phyloP scores from a whole-genome alignment of 1,140 invertebrate genomes.

The Plutomurus gul region DNA sequence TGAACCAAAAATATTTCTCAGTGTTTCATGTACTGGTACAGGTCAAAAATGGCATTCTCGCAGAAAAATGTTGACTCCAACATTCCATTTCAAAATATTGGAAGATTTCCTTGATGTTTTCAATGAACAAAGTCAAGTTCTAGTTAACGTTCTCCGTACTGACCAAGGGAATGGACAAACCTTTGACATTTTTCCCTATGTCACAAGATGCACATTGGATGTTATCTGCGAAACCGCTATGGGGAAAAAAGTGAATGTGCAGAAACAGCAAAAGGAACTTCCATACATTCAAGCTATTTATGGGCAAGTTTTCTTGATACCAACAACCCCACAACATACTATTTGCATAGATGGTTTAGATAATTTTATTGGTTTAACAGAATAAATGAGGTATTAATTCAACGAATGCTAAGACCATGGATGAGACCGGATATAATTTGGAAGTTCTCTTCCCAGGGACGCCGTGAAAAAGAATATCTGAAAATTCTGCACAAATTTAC shows the following conservation, averaged over 20 bases:
- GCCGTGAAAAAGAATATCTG: constrained; percentile 45
- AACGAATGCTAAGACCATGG: constrained; percentile 60
- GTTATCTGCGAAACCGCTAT: constrained; percentile 76
- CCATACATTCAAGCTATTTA: constrained; percentile 64
- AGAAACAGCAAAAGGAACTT: constrained; percentile 61
- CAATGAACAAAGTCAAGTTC: constrained; percentile 71
- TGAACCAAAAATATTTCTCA: constrained; percentile 49
- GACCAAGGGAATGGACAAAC: constrained; percentile 61
- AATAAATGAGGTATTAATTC: constrained; percentile 40
- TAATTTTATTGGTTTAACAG: constrained; percentile 42
- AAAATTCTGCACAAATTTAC: constrained; percentile 35
- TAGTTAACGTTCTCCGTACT: constrained; percentile 68
- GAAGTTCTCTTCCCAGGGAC: constrained; percentile 55
- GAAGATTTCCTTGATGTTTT: constrained; percentile 83
- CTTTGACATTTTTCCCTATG: constrained; percentile 68
- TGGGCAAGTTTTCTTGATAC: constrained; percentile 50
- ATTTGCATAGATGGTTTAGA: not conserved
- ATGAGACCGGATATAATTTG: constrained; percentile 61
- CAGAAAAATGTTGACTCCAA: constrained; percentile 81
- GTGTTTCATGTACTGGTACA: constrained; percentile 53
- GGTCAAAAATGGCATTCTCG: constrained; percentile 77
- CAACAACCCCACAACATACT: not conserved
- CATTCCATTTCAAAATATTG: constrained; percentile 87
- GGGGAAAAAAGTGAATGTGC: constrained; percentile 65
- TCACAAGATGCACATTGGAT: constrained; percentile 75